Percentiles rank a stretch among this genome's conserved stretches.
These are phyloP conservation scores for Agelaius phoeniceus DNA, from an alignment of 2,113 vertebrate species.

Conservation along the genomic window DNA sequence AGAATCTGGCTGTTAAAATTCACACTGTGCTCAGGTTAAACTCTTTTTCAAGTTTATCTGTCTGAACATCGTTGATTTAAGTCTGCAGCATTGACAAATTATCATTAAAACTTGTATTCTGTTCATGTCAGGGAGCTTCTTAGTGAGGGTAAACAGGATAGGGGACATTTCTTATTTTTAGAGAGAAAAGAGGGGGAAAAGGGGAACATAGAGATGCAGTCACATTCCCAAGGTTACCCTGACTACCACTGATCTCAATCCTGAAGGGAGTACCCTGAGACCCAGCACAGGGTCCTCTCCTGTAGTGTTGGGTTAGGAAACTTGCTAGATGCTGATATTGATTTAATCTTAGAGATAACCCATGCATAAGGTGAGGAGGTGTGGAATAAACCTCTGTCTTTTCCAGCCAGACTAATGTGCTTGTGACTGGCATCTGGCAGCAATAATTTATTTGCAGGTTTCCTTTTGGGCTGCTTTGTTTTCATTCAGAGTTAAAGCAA, in stretches of 20 bases:
- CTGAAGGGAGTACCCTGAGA: neutral
- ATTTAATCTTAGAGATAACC: neutral
- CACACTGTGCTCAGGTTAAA: accelerated
- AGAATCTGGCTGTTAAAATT: neutral
- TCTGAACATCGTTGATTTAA: neutral
- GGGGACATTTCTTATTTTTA: neutral
- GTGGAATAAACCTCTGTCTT: neutral
- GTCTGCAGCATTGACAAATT: neutral
- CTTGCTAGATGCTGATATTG: neutral
- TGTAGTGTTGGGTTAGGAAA: neutral
- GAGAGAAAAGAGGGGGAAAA: neutral
- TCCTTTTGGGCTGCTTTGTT: neutral
- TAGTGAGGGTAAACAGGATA: neutral
- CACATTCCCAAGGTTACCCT: neutral
- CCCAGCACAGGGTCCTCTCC: neutral
- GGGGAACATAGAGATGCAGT: neutral
- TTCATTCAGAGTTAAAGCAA: neutral
- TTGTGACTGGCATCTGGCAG: neutral
- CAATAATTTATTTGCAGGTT: neutral
- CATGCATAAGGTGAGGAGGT: neutral
- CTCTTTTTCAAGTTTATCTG: neutral
- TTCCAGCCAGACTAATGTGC: neutral
- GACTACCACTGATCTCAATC: neutral
- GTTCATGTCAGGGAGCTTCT: neutral
- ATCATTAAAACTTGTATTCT: accelerated